These are phyloP conservation scores for Acanthurus leucopareius DNA, from an alignment of 2,797 vertebrate genomes.

Conservation along the genomic window DNA sequence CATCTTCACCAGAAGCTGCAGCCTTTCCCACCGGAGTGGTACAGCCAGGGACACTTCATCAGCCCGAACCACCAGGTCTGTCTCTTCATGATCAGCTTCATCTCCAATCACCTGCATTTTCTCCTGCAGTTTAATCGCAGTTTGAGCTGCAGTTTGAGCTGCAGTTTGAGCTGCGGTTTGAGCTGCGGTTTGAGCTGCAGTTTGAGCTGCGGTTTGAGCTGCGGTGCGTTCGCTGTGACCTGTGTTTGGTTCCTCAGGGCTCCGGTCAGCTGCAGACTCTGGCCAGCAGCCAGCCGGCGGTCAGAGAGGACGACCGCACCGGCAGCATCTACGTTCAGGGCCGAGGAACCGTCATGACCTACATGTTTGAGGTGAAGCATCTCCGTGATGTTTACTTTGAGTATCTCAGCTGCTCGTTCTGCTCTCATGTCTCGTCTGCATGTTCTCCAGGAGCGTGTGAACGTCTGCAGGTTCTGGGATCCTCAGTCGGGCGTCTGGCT, in stretches of 20 bases:
- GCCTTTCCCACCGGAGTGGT: constrained; percentile 77
- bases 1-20: constrained; percentile 68
- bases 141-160: no score
- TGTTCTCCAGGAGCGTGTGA: constrained; percentile 73
- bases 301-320: constrained; percentile 71
- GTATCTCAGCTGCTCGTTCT: not conserved
- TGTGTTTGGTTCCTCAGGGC: constrained; percentile 25
- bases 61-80: constrained; percentile 58
- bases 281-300: constrained; percentile 30
- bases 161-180: no score
- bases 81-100: not conserved
- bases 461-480: constrained; percentile 82
- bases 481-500: constrained; percentile 77
- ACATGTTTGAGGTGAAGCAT: constrained; percentile 81
- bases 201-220: no score
- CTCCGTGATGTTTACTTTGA: not conserved
- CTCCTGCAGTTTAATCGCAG: no score
- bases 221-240: rapidly evolving
- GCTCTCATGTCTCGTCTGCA: not conserved
- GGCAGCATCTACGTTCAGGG: constrained; percentile 75
- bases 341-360: constrained; percentile 79
- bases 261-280: constrained; percentile 27
- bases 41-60: constrained; percentile 76
- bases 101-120: not conserved
- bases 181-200: no score